Evolutionary conservation across 2,797 vertebrate genomes (phyloP).

Genomic region (Garrulus glandarius): DNA sequence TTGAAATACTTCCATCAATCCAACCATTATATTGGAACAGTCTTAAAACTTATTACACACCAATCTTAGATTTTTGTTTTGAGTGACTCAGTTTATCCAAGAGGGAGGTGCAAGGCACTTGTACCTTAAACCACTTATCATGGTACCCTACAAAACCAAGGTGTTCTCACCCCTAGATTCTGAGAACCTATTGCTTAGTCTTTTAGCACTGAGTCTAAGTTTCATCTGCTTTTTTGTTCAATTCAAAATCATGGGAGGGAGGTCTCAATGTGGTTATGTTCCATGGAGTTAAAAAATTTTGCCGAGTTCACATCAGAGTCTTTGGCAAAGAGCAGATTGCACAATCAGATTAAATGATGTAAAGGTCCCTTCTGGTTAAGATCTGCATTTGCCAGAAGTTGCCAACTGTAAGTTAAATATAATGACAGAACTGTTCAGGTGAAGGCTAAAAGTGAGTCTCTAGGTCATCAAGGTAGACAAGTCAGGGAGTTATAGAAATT

Average conservation of each 20-base stretch:
- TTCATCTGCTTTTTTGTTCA: neutral
- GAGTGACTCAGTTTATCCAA: neutral
- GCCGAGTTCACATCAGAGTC: neutral
- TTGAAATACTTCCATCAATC: neutral
- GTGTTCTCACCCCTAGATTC: neutral
- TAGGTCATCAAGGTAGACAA: neutral
- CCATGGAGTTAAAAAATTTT: neutral
- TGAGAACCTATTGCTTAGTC: neutral
- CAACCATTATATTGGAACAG: neutral
- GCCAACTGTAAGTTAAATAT: neutral
- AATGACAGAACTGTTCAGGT: neutral
- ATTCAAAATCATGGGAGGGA: neutral
- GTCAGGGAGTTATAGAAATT: neutral
- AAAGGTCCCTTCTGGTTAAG: neutral
- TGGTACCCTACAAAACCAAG: neutral
- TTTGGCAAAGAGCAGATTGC: neutral
- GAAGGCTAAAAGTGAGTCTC: neutral
- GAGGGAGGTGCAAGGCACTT: neutral
- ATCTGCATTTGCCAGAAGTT: neutral
- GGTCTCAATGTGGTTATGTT: neutral
- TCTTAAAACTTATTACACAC: neutral
- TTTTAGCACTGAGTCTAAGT: neutral
- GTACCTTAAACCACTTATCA: neutral
- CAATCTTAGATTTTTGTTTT: neutral
- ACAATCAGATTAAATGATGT: neutral